These are phyloP conservation scores for Choristoneura rosaceana DNA, from an alignment of 2,888 invertebrate species.

Conservation along the genomic window DNA sequence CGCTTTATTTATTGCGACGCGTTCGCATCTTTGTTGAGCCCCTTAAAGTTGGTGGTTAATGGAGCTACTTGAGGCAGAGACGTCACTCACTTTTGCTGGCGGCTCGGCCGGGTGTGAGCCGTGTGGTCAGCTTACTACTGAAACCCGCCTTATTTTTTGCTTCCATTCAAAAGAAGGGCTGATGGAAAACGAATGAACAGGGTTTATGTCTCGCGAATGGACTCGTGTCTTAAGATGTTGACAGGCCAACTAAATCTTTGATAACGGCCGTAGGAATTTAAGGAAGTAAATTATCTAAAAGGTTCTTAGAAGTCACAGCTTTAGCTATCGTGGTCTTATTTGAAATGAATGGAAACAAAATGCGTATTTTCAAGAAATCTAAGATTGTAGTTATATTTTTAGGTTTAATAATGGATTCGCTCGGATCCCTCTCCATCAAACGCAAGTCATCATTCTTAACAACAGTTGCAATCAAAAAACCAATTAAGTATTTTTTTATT, in stretches of 20 bases:
- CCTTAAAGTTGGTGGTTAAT: slow-evolving; percentile 81
- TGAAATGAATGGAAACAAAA: too few relatives aligned
- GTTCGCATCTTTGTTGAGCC: slow-evolving; percentile 79
- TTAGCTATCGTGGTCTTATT: not conserved
- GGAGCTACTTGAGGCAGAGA: slow-evolving; percentile 75
- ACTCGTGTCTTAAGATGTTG: slow-evolving; percentile 18
- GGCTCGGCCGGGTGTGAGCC: slow-evolving; percentile 42
- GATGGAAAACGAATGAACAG: slow-evolving; percentile 69
- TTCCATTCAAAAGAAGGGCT: slow-evolving; percentile 64
- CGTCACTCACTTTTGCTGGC: slow-evolving; percentile 67
- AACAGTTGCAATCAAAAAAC: slow-evolving; percentile 14
- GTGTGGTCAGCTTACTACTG: slow-evolving; percentile 61
- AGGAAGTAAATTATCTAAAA: not conserved
- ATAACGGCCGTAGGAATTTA: not conserved
- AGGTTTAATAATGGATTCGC: not conserved
- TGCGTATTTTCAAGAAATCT: too few relatives aligned
- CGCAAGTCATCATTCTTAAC: slow-evolving; percentile 21
- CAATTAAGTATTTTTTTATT: slow-evolving; percentile 12
- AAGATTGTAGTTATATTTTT: not conserved
- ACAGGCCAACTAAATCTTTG: not conserved
- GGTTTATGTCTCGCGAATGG: slow-evolving; percentile 52
- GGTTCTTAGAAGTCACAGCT: not conserved
- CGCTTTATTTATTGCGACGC: slow-evolving; percentile 82
- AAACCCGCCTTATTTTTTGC: slow-evolving; percentile 62
- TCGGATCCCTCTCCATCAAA: not conserved